Conservation (phyloP, 2,113 vertebrate species). For the Clarias batrachus region DNA sequence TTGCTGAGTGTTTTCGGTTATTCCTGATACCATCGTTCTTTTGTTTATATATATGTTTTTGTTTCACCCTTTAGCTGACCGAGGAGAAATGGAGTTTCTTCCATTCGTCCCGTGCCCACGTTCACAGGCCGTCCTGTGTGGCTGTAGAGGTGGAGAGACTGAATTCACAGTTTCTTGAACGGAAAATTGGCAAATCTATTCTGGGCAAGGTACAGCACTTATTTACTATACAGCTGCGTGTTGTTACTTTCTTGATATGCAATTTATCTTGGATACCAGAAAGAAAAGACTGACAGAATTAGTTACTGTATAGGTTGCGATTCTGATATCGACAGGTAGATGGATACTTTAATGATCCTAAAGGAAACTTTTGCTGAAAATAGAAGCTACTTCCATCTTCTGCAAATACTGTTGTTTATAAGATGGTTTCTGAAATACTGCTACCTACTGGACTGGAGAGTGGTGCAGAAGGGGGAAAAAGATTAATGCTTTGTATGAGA, state of each 20-base stretch:
- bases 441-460: too few species aligned
- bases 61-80: slow-evolving; percentile 69
- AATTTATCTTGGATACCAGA: background rate
- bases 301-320: background rate
- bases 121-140: slow-evolving; percentile 86
- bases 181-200: slow-evolving; percentile 91
- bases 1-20: background rate
- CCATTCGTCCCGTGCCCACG: slow-evolving; percentile 84
- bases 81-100: slow-evolving; percentile 93
- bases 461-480: too few species aligned
- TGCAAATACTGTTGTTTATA: too few species aligned
- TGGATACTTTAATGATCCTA: too few species aligned
- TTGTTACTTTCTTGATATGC: too few species aligned
- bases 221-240: background rate
- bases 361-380: too few species aligned
- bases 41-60: background rate
- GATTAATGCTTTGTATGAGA: too few species aligned
- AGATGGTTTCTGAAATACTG: too few species aligned
- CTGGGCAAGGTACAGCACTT: slow-evolving; percentile 84
- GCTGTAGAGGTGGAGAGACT: slow-evolving; percentile 91
- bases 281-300: background rate
- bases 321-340: background rate
- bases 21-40: background rate
- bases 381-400: too few species aligned
- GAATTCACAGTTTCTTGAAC: slow-evolving; percentile 79